phyloP scores from a whole-genome alignment of 2,797 vertebrate species.

The Sebastes hubbsi region DNA sequence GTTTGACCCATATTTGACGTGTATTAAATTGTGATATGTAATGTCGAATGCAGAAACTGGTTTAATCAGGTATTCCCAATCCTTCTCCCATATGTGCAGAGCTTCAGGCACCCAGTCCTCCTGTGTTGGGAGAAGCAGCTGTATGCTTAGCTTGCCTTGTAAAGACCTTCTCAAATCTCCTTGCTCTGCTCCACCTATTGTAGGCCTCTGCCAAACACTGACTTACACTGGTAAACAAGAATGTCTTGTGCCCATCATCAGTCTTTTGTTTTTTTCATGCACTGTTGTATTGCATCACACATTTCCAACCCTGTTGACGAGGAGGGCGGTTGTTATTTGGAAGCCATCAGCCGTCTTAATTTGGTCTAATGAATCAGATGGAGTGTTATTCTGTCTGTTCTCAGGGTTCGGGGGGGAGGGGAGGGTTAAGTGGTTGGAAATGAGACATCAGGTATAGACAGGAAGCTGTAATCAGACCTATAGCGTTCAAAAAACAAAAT shows the following conservation, averaged over 20 bases:
- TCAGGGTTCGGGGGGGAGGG: too few relatives aligned
- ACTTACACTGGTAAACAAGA: slow-evolving; percentile 2
- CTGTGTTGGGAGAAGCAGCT: not conserved
- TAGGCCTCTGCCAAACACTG: not conserved
- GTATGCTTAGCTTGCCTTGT: not conserved
- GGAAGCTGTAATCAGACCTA: slow-evolving; percentile 4
- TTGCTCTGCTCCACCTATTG: not conserved
- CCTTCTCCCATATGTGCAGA: too few relatives aligned
- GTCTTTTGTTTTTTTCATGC: slow-evolving; percentile 6
- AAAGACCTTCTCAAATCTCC: not conserved
- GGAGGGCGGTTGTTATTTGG: not conserved
- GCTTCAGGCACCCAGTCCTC: not conserved
- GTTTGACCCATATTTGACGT: too few relatives aligned
- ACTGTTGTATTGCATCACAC: not conserved
- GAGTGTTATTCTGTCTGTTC: not conserved
- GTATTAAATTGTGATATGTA: too few relatives aligned
- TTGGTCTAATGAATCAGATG: not conserved
- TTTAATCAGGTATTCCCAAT: too few relatives aligned
- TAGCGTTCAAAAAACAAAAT: not conserved
- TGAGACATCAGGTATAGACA: not conserved
- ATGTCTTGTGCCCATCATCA: not conserved
- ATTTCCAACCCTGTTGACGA: not conserved
- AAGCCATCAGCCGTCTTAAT: not conserved
- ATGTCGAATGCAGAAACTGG: too few relatives aligned
- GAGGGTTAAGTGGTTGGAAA: not conserved